Evolutionary conservation across 2,113 vertebrate genomes (phyloP).

Genomic region (Tychaedon coryphoeus): DNA sequence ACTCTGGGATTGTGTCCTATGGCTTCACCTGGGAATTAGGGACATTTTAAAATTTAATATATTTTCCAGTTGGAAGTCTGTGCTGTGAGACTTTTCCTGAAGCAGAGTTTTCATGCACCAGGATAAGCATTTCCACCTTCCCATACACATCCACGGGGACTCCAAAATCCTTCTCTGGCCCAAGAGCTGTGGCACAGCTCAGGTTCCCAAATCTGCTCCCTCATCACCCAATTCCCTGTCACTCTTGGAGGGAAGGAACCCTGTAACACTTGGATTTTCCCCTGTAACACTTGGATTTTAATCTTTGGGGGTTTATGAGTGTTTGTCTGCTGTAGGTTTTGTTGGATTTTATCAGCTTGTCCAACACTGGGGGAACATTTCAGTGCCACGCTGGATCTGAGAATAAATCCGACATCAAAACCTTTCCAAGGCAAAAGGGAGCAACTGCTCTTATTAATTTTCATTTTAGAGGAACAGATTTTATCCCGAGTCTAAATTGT

Average conservation of each 20-base stretch:
- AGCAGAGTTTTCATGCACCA: not conserved
- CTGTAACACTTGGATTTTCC: not conserved
- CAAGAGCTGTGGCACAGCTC: rapidly evolving
- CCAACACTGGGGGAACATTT: rapidly evolving
- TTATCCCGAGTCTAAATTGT: not conserved
- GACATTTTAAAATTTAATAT: not conserved
- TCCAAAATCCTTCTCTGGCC: not conserved
- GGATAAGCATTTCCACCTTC: not conserved
- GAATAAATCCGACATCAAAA: not conserved
- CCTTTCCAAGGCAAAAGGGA: not conserved
- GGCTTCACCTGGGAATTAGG: not conserved
- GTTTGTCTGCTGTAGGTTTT: not conserved
- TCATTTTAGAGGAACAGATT: not conserved
- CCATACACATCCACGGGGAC: not conserved
- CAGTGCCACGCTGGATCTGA: not conserved
- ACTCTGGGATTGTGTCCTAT: not conserved
- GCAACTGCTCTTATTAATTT: not conserved
- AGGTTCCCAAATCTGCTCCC: not conserved
- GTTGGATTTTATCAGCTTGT: not conserved
- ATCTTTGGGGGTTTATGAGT: not conserved
- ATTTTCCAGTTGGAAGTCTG: not conserved
- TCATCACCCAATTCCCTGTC: not conserved
- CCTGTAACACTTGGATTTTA: not conserved
- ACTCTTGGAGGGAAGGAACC: not conserved
- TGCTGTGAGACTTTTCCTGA: not conserved